Evolutionary conservation across 2,888 invertebrate species (phyloP).

Genomic region (Heliconius aoede): DNA sequence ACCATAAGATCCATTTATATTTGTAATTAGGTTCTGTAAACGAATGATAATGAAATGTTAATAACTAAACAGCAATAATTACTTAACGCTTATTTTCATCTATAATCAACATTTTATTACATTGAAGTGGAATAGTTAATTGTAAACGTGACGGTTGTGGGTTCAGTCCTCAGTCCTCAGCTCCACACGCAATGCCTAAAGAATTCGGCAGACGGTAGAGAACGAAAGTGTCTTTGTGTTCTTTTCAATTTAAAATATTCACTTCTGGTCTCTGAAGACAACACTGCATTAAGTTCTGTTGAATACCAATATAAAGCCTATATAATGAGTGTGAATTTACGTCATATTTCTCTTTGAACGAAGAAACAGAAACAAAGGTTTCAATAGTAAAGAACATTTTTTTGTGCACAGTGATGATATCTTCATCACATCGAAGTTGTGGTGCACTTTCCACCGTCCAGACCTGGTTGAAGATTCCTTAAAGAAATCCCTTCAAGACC

Average conservation of each 20-base stretch:
- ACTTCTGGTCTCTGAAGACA: too few relatives aligned
- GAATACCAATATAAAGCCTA: too few relatives aligned
- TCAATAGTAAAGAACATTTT: background rate
- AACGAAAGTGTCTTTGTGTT: too few relatives aligned
- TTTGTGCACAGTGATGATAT: constrained; percentile 81
- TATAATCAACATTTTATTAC: background rate
- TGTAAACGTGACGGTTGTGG: background rate
- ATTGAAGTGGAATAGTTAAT: background rate
- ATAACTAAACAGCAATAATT: background rate
- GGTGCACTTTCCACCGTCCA: constrained; percentile 93
- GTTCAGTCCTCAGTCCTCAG: background rate
- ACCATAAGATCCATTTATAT: background rate
- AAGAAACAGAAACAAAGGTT: too few relatives aligned
- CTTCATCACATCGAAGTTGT: constrained; percentile 91
- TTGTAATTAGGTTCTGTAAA: background rate
- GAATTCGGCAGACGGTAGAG: too few relatives aligned
- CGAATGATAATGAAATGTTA: background rate
- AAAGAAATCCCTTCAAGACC: constrained; percentile 86
- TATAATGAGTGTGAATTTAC: too few relatives aligned
- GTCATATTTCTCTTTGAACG: background rate
- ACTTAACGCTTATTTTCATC: background rate
- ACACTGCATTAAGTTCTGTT: too few relatives aligned
- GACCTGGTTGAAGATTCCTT: constrained; percentile 89
- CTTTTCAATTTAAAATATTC: too few relatives aligned
- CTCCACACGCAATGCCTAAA: too few relatives aligned